Conservation (phyloP, 2,888 invertebrate genomes). For the Rhagophthalmus giganteus region DNA sequence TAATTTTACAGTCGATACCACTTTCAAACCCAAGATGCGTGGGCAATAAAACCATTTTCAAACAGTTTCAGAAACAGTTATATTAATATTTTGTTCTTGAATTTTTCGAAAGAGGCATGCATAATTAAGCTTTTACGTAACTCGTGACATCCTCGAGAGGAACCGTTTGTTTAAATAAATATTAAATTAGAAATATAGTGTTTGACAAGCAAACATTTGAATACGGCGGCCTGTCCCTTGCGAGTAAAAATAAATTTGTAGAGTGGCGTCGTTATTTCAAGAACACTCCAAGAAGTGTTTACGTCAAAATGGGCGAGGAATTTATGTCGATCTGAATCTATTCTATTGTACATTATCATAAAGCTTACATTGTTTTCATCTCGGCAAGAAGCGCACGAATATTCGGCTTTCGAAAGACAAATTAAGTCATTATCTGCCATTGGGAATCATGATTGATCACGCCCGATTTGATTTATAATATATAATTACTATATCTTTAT, state of each 20-base stretch:
- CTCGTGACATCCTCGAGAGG: background rate
- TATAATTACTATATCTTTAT: conserved; percentile 42
- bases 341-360: too few relatives aligned
- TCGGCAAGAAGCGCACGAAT: conserved; percentile 36
- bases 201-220: background rate
- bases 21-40: too few relatives aligned
- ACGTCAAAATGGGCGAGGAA: background rate
- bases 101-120: background rate
- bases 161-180: background rate
- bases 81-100: background rate
- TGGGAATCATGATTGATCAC: conserved; percentile 47
- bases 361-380: conserved; percentile 30
- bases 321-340: too few relatives aligned
- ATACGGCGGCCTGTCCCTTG: background rate
- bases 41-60: too few relatives aligned
- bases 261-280: background rate
- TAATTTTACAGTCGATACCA: too few relatives aligned
- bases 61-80: background rate
- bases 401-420: conserved; percentile 41
- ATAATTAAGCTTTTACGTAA: background rate
- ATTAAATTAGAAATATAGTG: background rate
- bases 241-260: background rate
- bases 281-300: background rate
- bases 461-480: conserved; percentile 48
- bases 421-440: conserved; percentile 49